Conservation (phyloP, 1,140 invertebrate genomes). For the Drosophila carrolli region DNA sequence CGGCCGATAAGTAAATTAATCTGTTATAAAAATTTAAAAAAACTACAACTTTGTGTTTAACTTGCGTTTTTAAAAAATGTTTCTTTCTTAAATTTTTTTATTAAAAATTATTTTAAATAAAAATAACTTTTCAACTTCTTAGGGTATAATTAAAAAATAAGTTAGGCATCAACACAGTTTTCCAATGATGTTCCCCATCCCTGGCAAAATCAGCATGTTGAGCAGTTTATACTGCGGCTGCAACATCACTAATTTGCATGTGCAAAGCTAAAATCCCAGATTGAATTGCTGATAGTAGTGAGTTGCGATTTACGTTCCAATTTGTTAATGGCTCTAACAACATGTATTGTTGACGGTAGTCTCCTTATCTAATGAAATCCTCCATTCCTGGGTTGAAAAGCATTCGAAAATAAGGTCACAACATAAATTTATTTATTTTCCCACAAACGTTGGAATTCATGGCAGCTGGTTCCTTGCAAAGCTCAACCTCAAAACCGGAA, state of each 20-base stretch:
- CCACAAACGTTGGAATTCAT: slow-evolving; percentile 15
- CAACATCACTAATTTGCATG: slow-evolving; percentile 27
- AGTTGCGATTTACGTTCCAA: slow-evolving; percentile 2
- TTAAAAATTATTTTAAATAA: too few relatives aligned
- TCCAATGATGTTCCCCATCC: background rate
- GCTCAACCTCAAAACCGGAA: slow-evolving; percentile 17
- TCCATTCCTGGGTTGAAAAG: background rate
- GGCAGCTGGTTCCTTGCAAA: slow-evolving; percentile 9
- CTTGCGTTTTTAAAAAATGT: too few relatives aligned
- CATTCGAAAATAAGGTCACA: slow-evolving; percentile 14
- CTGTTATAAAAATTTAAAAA: too few relatives aligned
- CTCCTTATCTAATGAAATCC: background rate
- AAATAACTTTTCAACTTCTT: too few relatives aligned
- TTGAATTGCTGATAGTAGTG: slow-evolving; percentile 2
- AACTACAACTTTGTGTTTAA: too few relatives aligned
- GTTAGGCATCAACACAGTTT: too few relatives aligned
- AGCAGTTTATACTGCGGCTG: slow-evolving; percentile 12
- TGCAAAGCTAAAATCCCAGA: slow-evolving; percentile 5
- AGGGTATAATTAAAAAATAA: too few relatives aligned
- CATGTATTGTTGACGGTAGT: slow-evolving; percentile 1
- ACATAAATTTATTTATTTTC: slow-evolving; percentile 18
- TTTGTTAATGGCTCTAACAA: slow-evolving; percentile 13
- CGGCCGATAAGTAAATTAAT: too few relatives aligned
- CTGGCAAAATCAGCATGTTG: background rate
- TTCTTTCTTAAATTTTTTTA: too few relatives aligned